Percentiles rank a stretch among this genome's conserved stretches.
These are phyloP conservation scores for Apodemus sylvaticus DNA, from an alignment of 2,113 vertebrate species.

Conservation along the genomic window DNA sequence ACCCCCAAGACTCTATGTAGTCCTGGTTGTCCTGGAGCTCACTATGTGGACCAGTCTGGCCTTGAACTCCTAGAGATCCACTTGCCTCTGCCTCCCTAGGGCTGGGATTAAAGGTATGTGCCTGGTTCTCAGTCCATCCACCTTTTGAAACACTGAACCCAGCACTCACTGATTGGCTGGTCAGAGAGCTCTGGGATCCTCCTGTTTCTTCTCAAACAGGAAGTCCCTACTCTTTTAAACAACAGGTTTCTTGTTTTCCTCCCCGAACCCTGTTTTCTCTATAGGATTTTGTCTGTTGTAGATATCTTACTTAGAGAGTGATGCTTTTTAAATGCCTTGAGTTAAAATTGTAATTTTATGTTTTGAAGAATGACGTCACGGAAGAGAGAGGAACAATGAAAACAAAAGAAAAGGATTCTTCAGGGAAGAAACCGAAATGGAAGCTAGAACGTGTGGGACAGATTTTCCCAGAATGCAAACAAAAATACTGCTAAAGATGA, in stretches of 20 bases:
- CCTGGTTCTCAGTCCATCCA: not conserved
- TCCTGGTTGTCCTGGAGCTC: no score
- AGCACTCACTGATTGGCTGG: not conserved
- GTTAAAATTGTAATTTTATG: conserved; percentile 18
- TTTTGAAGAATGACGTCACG: not conserved
- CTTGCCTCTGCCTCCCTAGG: not conserved
- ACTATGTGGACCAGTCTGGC: not conserved
- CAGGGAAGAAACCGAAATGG: conserved; percentile 95
- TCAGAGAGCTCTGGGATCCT: not conserved
- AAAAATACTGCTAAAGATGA: conserved; percentile 93
- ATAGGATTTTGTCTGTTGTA: not conserved
- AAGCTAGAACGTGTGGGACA: conserved; percentile 95
- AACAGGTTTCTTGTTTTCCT: not conserved
- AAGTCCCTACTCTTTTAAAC: not conserved
- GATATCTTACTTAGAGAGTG: not conserved
- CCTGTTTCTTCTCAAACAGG: not conserved
- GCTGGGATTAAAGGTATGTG: not conserved
- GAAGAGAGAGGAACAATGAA: conserved; percentile 87
- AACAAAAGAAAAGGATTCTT: conserved; percentile 94
- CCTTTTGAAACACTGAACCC: not conserved
- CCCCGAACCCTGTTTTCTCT: not conserved
- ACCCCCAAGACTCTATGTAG: no score
- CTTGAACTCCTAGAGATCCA: not conserved
- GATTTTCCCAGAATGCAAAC: conserved; percentile 87
- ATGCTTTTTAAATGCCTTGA: conserved; percentile 38